Percentiles rank a stretch among this genome's conserved stretches.
phyloP scores from a whole-genome alignment of 2,797 vertebrate genomes.

The Tarsius wallacei region DNA sequence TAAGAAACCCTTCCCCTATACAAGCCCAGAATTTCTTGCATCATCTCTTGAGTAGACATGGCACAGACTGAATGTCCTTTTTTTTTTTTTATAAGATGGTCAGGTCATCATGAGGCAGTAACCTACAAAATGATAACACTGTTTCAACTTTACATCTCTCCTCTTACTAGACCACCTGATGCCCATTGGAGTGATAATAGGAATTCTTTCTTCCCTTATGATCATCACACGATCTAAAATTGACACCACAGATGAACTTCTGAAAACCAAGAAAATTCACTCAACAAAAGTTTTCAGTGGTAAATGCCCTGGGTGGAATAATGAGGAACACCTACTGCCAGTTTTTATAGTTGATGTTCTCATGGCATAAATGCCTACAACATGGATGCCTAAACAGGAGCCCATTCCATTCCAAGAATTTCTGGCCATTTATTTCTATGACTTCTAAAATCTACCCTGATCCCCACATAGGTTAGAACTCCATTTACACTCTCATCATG shows the following conservation, averaged over 20 bases:
- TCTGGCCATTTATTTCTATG: background rate
- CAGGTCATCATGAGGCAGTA: background rate
- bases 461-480: background rate
- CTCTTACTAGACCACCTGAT: background rate
- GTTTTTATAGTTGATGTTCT: background rate
- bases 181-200: background rate
- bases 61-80: background rate
- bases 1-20: background rate
- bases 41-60: background rate
- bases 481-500: background rate
- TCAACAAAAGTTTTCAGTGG: background rate
- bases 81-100: background rate
- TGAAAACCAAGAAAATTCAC: background rate
- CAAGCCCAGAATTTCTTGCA: background rate
- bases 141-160: background rate
- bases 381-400: background rate
- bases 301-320: background rate
- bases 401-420: background rate
- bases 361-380: background rate
- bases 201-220: background rate
- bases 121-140: background rate
- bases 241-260: background rate
- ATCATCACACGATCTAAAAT: conserved; percentile 6
- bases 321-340: background rate
- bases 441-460: background rate